Conservation (phyloP, 2,888 invertebrate genomes). For the Caenorhabditis wallacei region DNA sequence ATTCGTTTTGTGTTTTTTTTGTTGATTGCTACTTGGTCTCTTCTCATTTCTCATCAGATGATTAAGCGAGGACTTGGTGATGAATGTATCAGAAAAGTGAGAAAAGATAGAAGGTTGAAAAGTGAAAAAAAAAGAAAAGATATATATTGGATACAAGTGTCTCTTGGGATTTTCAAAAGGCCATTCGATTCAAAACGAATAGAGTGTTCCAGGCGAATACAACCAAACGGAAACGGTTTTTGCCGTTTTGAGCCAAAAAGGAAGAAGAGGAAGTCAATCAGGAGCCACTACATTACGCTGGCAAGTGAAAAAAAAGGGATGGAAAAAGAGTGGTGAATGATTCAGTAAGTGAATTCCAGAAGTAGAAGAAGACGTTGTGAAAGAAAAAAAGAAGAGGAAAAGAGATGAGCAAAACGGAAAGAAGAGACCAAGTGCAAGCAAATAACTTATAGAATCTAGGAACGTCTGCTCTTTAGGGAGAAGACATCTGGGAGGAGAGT, state of each 20-base stretch:
- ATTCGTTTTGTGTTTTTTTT: constrained; percentile 35
- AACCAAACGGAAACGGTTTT: constrained; percentile 46
- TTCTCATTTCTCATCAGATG: constrained; percentile 17
- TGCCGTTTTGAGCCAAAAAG: constrained; percentile 40
- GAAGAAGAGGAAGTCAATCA: constrained; percentile 52
- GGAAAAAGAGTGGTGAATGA: constrained; percentile 51
- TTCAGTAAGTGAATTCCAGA: constrained; percentile 61
- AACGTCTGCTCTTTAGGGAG: constrained; percentile 27
- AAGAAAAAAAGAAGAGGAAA: constrained; percentile 23
- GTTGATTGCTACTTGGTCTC: constrained; percentile 40
- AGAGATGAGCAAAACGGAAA: constrained; percentile 27
- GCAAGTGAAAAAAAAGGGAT: constrained; percentile 22
- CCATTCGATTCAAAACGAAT: constrained; percentile 27
- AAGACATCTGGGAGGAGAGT: constrained; percentile 43
- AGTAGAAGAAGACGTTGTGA: constrained; percentile 36
- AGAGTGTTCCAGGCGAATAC: constrained; percentile 43
- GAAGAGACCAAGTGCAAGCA: constrained; percentile 39
- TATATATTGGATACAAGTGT: constrained; percentile 49
- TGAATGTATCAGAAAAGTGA: constrained; percentile 27
- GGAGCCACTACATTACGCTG: constrained; percentile 56
- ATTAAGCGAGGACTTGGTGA: constrained; percentile 37
- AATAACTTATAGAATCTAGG: constrained; percentile 31
- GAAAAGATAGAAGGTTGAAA: constrained; percentile 40
- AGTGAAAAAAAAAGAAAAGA: constrained; percentile 30
- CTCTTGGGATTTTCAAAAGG: constrained; percentile 49